A percentile compares a stretch with the other conserved stretches of the same genome.
phyloP scores from a whole-genome alignment of 2,113 vertebrate genomes.

The Festucalex cinctus region DNA sequence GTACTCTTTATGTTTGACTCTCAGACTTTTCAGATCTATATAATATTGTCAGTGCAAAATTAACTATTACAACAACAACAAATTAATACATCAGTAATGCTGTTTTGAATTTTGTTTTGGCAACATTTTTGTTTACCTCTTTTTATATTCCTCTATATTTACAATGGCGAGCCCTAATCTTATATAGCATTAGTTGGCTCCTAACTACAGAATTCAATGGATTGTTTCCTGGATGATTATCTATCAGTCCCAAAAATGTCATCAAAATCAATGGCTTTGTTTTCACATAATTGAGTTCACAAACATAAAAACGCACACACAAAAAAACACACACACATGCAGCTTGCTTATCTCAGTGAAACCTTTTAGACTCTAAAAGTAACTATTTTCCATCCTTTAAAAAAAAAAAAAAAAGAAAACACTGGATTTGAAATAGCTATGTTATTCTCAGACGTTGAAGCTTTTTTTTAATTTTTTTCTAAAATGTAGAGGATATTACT shows the following conservation, averaged over 20 bases:
- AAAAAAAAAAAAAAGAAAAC: slow-evolving; percentile 67
- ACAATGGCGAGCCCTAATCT: neutral
- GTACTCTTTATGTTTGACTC: no score
- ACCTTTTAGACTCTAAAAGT: no score
- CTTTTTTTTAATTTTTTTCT: no score
- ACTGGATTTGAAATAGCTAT: slow-evolving; percentile 48
- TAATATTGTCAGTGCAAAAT: no score
- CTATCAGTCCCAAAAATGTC: neutral
- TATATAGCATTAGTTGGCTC: neutral
- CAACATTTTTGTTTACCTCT: no score
- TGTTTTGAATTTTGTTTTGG: no score
- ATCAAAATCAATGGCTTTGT: neutral
- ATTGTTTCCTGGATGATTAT: neutral
- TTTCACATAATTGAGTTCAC: neutral
- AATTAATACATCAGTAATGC: no score
- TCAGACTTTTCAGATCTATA: no score
- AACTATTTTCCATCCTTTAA: slow-evolving; percentile 76
- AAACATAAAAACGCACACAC: neutral
- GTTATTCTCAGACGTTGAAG: slow-evolving; percentile 67
- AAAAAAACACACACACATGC: neutral
- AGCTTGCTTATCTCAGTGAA: slow-evolving; percentile 11
- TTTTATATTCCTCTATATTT: no score
- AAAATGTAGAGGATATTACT: slow-evolving; percentile 11
- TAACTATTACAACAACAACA: no score
- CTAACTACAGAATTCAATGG: neutral